Conservation (phyloP, 2,113 vertebrate genomes). For the Corythornis cristatus region DNA sequence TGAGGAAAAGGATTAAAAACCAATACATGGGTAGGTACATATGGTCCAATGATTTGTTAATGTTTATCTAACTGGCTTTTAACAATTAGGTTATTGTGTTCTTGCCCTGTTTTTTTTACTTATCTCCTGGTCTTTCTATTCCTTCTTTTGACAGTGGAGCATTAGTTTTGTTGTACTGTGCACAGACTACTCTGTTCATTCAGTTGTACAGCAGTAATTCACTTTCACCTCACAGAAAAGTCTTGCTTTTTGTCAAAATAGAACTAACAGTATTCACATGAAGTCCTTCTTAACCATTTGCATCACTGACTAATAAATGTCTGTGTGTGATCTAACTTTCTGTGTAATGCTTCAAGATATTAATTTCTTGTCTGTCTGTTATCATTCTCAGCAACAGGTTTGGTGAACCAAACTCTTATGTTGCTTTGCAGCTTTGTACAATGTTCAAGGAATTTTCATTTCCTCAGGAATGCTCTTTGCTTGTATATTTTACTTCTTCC, state of each 20-base stretch:
- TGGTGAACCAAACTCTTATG: neutral
- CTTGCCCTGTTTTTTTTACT: neutral
- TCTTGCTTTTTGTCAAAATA: neutral
- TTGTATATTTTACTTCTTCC: neutral
- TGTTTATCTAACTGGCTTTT: neutral
- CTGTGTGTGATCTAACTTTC: neutral
- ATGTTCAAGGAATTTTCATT: neutral
- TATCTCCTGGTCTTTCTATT: neutral
- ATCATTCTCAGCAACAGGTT: neutral
- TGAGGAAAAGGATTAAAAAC: neutral
- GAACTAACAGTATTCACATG: neutral
- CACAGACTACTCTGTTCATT: neutral
- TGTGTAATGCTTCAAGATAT: neutral
- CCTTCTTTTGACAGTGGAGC: neutral
- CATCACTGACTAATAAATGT: neutral
- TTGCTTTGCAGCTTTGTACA: neutral
- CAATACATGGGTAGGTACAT: accelerated
- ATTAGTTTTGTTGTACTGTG: neutral
- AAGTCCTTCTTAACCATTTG: neutral
- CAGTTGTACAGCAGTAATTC: neutral
- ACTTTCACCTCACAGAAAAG: neutral
- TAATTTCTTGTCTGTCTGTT: neutral
- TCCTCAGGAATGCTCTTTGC: neutral
- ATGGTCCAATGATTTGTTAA: neutral
- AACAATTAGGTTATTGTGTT: neutral